Evolutionary conservation across 1,140 invertebrate genomes (phyloP).

Genomic region (Procambarus virginalis): DNA sequence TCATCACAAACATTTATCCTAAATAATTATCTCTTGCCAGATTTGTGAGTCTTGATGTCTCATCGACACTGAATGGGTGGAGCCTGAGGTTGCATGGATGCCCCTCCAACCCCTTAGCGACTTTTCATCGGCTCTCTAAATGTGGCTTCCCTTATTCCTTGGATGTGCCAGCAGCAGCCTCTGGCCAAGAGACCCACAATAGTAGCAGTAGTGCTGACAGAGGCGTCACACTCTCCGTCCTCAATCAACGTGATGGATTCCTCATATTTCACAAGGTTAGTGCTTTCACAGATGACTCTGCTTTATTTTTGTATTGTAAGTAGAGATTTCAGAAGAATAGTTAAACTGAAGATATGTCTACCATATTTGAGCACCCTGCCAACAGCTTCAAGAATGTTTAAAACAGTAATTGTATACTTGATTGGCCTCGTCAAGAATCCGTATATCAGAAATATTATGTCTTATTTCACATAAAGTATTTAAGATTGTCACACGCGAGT

Average conservation of each 20-base stretch:
- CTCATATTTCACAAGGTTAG: conserved; percentile 28
- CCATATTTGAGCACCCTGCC: too few species aligned
- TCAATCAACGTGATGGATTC: conserved; percentile 33
- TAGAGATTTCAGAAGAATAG: not conserved
- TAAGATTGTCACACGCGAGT: too few species aligned
- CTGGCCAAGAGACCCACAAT: too few species aligned
- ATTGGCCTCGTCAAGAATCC: too few species aligned
- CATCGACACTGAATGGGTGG: not conserved
- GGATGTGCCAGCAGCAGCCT: too few species aligned
- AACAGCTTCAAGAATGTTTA: too few species aligned
- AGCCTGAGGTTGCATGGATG: not conserved
- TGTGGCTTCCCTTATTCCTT: not conserved
- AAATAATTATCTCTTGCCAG: not conserved
- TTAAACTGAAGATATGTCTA: too few species aligned
- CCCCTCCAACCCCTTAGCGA: not conserved
- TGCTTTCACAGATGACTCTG: not conserved
- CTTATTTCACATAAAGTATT: too few species aligned
- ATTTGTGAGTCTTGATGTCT: not conserved
- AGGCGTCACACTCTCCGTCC: conserved; percentile 24
- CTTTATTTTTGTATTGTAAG: too few species aligned
- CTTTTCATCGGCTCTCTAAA: not conserved
- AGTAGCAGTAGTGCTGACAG: not conserved
- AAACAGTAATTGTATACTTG: too few species aligned
- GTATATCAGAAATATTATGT: too few species aligned
- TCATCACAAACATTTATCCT: too few species aligned